These are phyloP conservation scores for Diglossa brunneiventris DNA, from an alignment of 2,113 vertebrate species.

Conservation along the genomic window DNA sequence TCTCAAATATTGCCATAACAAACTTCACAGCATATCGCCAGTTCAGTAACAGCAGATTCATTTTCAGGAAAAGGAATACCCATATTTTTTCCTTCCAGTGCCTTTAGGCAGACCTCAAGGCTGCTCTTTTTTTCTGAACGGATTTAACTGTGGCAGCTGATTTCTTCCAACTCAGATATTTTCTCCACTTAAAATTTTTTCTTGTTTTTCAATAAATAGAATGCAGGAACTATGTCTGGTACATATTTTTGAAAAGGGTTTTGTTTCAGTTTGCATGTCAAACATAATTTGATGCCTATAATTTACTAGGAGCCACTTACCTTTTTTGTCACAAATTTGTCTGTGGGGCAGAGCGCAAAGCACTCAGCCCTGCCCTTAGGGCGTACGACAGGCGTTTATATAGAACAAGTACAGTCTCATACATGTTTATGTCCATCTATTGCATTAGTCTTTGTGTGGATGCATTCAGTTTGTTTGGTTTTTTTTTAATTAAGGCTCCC, in stretches of 20 bases:
- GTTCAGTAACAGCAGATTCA: background rate
- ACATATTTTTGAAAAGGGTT: background rate
- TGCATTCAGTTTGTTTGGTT: background rate
- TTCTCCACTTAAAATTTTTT: background rate
- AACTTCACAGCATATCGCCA: background rate
- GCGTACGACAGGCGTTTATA: background rate
- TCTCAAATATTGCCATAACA: background rate
- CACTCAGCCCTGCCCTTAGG: background rate
- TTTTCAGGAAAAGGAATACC: background rate
- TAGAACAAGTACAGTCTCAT: background rate
- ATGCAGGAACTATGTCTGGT: background rate
- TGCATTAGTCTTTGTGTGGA: background rate
- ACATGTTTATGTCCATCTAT: background rate
- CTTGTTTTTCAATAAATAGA: background rate
- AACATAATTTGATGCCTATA: background rate
- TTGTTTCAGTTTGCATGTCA: background rate
- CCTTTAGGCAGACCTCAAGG: background rate
- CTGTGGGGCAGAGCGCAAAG: background rate
- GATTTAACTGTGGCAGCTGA: background rate
- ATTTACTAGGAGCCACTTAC: background rate
- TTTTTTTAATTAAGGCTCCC: background rate
- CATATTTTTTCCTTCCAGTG: background rate
- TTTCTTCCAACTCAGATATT: background rate
- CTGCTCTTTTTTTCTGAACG: background rate
- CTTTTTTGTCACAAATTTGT: background rate